phyloP scores from a whole-genome alignment of 2,797 vertebrate genomes.

The Aselliscus stoliczkanus region DNA sequence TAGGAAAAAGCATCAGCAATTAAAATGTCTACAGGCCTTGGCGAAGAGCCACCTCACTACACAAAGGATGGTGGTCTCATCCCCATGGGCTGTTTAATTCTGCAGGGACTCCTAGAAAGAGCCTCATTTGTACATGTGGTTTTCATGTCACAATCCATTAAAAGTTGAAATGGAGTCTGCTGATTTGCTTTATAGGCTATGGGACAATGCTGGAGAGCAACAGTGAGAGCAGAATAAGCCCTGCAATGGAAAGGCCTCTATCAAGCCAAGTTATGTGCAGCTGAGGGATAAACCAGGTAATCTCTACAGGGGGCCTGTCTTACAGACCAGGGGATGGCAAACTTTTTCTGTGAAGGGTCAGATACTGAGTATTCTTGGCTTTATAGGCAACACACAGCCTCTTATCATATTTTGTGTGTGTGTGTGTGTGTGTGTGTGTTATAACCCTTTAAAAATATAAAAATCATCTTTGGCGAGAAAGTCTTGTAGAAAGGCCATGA shows the following conservation, averaged over 20 bases:
- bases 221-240: not conserved
- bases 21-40: conserved; percentile 10
- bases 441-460: not conserved
- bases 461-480: not conserved
- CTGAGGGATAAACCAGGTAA: not conserved
- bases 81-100: conserved; percentile 1
- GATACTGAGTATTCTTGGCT: not conserved
- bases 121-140: not conserved
- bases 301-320: not conserved
- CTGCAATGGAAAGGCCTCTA: not conserved
- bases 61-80: not conserved
- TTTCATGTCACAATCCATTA: conserved; percentile 45
- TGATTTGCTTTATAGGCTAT: not conserved
- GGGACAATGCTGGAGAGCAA: not conserved
- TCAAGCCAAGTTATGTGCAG: not conserved
- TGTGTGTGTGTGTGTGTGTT: not conserved
- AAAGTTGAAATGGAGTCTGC: conserved; percentile 1
- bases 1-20: conserved; percentile 40
- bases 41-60: not conserved
- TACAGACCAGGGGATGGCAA: not conserved
- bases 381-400: not conserved
- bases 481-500: not conserved
- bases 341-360: not conserved
- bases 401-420: not conserved
- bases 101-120: not conserved